Conservation (phyloP, 2,797 vertebrate species). For the Paguma larvata region DNA sequence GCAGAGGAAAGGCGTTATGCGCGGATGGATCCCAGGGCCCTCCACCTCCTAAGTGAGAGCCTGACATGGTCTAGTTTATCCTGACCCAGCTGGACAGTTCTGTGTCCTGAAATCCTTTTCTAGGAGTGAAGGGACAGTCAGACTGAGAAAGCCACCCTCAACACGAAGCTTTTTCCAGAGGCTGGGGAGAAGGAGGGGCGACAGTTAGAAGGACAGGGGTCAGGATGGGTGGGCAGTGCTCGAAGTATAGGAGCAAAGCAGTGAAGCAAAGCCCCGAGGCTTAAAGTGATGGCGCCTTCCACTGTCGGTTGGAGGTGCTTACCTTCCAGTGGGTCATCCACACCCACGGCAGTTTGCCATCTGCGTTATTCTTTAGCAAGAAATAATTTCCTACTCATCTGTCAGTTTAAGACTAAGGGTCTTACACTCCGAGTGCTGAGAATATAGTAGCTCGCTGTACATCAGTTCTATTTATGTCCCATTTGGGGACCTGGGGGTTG, state of each 20-base stretch:
- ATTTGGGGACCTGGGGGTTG: conserved; percentile 12
- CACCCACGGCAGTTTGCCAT: background rate
- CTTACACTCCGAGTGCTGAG: conserved; percentile 51
- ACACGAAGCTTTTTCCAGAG: background rate
- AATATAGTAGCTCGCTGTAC: conserved; percentile 62
- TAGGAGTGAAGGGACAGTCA: background rate
- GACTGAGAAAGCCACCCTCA: background rate
- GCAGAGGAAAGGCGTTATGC: background rate
- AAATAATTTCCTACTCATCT: conserved; percentile 71
- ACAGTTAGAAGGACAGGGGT: no score
- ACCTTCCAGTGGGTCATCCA: conserved; percentile 26
- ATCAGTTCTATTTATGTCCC: conserved; percentile 72
- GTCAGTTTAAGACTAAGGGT: conserved; percentile 69
- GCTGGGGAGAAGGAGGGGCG: background rate
- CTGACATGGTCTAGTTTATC: background rate
- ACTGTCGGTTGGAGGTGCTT: background rate
- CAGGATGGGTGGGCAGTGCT: background rate
- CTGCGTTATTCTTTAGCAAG: conserved; percentile 66
- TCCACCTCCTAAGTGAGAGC: background rate
- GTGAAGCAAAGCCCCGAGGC: background rate
- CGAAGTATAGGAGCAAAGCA: background rate
- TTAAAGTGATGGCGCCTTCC: background rate
- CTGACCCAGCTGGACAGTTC: background rate
- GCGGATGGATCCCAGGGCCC: background rate
- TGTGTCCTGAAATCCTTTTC: background rate